phyloP scores from a whole-genome alignment of 2,113 vertebrate genomes.

The Proteles cristata region DNA sequence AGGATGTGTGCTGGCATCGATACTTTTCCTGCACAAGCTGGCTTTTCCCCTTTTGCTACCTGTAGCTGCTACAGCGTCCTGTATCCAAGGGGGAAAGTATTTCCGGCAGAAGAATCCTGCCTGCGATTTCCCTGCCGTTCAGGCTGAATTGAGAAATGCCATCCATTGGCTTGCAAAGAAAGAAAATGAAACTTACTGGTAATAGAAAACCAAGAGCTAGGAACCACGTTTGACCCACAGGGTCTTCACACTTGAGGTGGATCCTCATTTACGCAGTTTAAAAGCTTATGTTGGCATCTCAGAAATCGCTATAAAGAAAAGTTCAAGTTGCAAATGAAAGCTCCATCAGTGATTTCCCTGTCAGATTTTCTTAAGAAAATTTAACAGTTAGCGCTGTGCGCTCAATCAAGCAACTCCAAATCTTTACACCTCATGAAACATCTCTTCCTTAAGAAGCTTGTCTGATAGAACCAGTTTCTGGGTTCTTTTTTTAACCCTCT shows the following conservation, averaged over 20 bases:
- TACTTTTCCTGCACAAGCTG: background rate
- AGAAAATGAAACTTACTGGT: background rate
- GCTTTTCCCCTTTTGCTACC: background rate
- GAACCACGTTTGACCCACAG: background rate
- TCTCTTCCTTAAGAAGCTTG: background rate
- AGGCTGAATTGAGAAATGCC: slow-evolving; percentile 21
- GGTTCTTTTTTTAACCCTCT: background rate
- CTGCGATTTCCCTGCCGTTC: background rate
- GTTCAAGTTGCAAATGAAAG: background rate
- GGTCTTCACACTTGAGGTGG: background rate
- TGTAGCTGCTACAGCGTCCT: background rate
- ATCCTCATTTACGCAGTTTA: background rate
- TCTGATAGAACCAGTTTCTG: background rate
- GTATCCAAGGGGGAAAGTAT: background rate
- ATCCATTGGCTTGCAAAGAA: background rate
- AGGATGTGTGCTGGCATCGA: background rate
- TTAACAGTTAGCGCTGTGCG: background rate
- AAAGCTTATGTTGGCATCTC: slow-evolving; percentile 39
- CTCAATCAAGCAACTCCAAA: background rate
- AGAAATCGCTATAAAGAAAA: slow-evolving; percentile 18
- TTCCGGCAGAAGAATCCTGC: background rate
- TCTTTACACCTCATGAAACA: background rate
- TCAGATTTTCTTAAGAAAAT: slow-evolving; percentile 57
- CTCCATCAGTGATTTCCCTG: background rate
- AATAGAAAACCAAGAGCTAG: background rate